A percentile compares a stretch with the other conserved stretches of the same genome.
phyloP scores from a whole-genome alignment of 53 echinoderm and acorn worm genomes.

The Paelopatides confundens region DNA sequence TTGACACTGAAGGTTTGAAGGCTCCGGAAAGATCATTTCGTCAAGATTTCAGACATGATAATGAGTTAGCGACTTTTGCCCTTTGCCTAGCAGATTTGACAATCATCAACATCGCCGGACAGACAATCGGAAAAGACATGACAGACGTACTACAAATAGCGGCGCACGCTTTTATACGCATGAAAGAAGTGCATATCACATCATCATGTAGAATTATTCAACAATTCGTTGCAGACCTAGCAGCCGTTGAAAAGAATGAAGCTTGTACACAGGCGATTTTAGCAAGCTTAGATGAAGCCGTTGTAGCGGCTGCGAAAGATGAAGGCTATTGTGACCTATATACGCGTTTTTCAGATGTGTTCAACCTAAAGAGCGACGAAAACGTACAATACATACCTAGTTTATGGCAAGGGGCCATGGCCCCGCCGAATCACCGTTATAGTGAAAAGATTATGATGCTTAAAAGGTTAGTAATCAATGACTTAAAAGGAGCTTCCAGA shows the following conservation, averaged over 20 bases:
- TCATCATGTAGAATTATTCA: slow-evolving; percentile 40
- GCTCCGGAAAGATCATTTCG: slow-evolving; percentile 37
- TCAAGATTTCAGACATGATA: slow-evolving; percentile 29
- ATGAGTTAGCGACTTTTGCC: slow-evolving; percentile 40
- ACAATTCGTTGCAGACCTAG: slow-evolving; percentile 42
- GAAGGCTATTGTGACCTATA: slow-evolving; percentile 22
- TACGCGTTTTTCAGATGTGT: slow-evolving; percentile 34
- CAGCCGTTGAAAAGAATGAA: slow-evolving; percentile 44
- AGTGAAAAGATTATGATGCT: slow-evolving; percentile 26
- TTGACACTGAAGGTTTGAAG: slow-evolving; percentile 43
- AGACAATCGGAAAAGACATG: slow-evolving; percentile 48
- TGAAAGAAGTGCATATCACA: slow-evolving; percentile 25
- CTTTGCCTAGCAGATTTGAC: slow-evolving; percentile 41
- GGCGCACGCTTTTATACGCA: slow-evolving; percentile 37
- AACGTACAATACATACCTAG: slow-evolving; percentile 26
- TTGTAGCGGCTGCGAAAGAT: slow-evolving; percentile 19
- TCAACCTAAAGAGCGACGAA: slow-evolving; percentile 28
- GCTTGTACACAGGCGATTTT: slow-evolving; percentile 21
- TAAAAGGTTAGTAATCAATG: background rate
- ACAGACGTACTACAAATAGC: slow-evolving; percentile 44
- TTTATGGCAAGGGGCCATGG: slow-evolving; percentile 31
- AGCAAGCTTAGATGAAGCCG: slow-evolving; percentile 13
- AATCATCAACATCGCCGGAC: slow-evolving; percentile 37
- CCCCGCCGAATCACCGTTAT: slow-evolving; percentile 43
- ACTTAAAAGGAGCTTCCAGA: background rate